Conservation (phyloP, 2,797 vertebrate species). For the Erithacus rubecula region DNA sequence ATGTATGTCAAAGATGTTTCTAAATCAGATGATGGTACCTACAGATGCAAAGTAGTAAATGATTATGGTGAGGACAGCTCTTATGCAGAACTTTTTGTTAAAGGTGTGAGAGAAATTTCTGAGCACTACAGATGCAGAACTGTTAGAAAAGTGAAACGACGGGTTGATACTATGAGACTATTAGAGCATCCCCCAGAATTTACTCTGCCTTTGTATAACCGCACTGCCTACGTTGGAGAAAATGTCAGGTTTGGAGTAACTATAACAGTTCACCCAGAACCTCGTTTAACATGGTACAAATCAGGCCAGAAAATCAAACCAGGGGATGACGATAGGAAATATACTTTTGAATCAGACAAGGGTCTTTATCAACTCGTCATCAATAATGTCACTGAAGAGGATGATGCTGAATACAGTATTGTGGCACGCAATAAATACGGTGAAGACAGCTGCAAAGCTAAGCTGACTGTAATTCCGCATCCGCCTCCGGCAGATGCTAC, state of each 20-base stretch:
- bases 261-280: conserved; percentile 97
- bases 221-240: conserved; percentile 91
- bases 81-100: conserved; percentile 92
- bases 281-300: conserved; percentile 95
- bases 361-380: conserved; percentile 95
- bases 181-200: conserved; percentile 97
- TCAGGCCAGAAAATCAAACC: conserved; percentile 96
- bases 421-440: conserved; percentile 93
- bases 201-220: conserved; percentile 92
- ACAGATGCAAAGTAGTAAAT: conserved; percentile 95
- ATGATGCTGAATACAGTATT: conserved; percentile 94
- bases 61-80: conserved; percentile 97
- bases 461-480: conserved; percentile 88
- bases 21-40: conserved; percentile 93
- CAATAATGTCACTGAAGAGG: conserved; percentile 83
- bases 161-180: conserved; percentile 91
- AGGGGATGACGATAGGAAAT: conserved; percentile 91
- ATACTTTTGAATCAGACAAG: conserved; percentile 93
- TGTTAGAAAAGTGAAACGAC: conserved; percentile 92
- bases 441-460: conserved; percentile 97
- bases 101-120: conserved; percentile 86
- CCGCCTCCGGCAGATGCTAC: conserved; percentile 91
- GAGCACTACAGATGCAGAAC: conserved; percentile 90
- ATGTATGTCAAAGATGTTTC: conserved; percentile 89
- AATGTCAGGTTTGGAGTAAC: conserved; percentile 92